These are phyloP conservation scores for Apomyelois bistriatella DNA, from an alignment of 2,888 invertebrate genomes.

Conservation along the genomic window DNA sequence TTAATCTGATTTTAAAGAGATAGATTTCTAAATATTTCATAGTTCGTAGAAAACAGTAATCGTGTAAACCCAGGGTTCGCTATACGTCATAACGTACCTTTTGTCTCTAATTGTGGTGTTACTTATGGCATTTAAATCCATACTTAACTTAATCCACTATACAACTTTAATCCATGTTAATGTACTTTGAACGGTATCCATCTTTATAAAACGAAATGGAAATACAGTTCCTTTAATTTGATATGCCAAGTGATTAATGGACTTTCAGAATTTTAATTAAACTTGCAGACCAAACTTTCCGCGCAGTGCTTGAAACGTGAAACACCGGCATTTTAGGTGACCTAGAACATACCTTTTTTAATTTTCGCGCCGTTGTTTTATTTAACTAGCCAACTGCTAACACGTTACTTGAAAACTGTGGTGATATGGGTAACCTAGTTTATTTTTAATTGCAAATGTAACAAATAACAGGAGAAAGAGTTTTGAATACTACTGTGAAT, in stretches of 20 bases:
- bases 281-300: neutral
- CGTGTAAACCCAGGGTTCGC: too few species aligned
- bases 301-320: neutral
- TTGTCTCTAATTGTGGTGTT: too few species aligned
- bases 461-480: too few species aligned
- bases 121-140: too few species aligned
- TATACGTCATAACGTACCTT: too few species aligned
- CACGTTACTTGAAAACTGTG: neutral
- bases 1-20: too few species aligned
- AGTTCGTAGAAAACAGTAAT: too few species aligned
- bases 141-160: too few species aligned
- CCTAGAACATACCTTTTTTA: slow-evolving; percentile 2
- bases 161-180: too few species aligned
- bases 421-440: neutral
- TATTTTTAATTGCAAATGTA: neutral
- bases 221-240: neutral
- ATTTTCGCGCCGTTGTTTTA: neutral
- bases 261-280: slow-evolving; percentile 6
- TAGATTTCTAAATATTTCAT: too few species aligned
- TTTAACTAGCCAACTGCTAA: neutral
- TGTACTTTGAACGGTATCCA: too few species aligned
- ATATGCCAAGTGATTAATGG: neutral
- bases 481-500: too few species aligned
- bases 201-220: neutral
- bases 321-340: slow-evolving; percentile 1